These are phyloP conservation scores for Bergia sp. DNA, from an alignment of 92 coral and sea anemone genomes.

Conservation along the genomic window DNA sequence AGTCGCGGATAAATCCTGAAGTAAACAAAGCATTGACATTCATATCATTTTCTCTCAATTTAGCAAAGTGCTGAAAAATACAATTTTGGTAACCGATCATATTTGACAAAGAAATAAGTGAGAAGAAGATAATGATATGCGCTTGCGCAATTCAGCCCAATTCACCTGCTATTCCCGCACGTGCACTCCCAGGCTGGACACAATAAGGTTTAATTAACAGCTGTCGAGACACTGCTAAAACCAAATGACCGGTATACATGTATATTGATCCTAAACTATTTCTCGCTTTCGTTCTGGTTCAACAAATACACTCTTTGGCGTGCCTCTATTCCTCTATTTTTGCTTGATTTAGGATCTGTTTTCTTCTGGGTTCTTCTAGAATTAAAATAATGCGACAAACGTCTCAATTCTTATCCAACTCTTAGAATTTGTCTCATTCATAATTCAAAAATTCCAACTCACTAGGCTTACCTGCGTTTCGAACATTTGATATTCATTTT, in stretches of 20 bases:
- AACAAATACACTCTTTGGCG: background rate
- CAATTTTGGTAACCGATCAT: background rate
- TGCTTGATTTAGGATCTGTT: background rate
- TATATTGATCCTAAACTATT: slow-evolving; percentile 35
- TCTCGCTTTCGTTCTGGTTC: slow-evolving; percentile 8
- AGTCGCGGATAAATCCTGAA: background rate
- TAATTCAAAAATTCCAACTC: slow-evolving; percentile 63
- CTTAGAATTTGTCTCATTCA: slow-evolving; percentile 65
- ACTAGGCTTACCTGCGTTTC: slow-evolving; percentile 45
- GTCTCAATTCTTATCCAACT: slow-evolving; percentile 50
- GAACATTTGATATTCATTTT: slow-evolving; percentile 45
- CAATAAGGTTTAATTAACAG: slow-evolving; percentile 74
- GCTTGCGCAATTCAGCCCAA: slow-evolving; percentile 58
- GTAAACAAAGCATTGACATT: background rate
- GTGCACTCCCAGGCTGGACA: slow-evolving; percentile 57
- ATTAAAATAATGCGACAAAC: background rate
- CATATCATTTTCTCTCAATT: background rate
- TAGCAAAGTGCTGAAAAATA: background rate
- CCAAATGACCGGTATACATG: slow-evolving; percentile 29
- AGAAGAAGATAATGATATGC: slow-evolving; percentile 25
- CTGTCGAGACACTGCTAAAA: slow-evolving; percentile 63
- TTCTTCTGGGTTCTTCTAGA: background rate
- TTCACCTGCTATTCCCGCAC: slow-evolving; percentile 81
- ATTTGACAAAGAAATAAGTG: slow-evolving; percentile 11
- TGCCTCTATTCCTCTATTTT: background rate